Percentiles rank a stretch among this genome's conserved stretches.
Conservation (phyloP, 2,888 invertebrate species). For the Rosalia funebris region DNA sequence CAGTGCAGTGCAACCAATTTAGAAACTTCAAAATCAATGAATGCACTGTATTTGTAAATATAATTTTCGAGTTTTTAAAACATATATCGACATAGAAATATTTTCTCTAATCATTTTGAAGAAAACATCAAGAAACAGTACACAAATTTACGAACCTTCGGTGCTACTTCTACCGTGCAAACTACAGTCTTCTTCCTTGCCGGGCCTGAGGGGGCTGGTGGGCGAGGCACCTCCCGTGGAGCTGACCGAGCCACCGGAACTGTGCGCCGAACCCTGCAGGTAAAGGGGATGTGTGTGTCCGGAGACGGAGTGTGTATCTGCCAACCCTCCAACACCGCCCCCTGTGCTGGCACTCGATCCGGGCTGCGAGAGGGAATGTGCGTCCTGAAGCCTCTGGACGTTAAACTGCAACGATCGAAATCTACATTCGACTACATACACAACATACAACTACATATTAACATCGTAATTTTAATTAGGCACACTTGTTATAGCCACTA, state of each 20-base stretch:
- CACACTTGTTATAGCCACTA: too few relatives aligned
- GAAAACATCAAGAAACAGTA: too few relatives aligned
- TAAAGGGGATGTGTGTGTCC: constrained; percentile 57
- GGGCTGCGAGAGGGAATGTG: constrained; percentile 60
- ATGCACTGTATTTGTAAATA: too few relatives aligned
- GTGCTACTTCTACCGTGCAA: constrained; percentile 71
- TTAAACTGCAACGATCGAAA: constrained; percentile 61
- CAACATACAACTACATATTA: too few relatives aligned
- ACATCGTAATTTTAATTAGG: too few relatives aligned
- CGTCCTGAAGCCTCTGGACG: constrained; percentile 64
- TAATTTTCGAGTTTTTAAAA: too few relatives aligned
- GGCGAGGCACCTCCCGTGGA: constrained; percentile 64
- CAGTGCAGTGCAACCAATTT: too few relatives aligned
- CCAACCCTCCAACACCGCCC: constrained; percentile 47
- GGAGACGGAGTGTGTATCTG: constrained; percentile 47
- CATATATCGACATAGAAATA: too few relatives aligned
- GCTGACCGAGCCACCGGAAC: constrained; percentile 63
- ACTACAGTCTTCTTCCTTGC: constrained; percentile 74
- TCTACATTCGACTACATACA: too few relatives aligned
- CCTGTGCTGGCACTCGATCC: constrained; percentile 40
- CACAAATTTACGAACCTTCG: constrained; percentile 67
- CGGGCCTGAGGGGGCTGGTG: constrained; percentile 64
- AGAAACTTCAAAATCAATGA: too few relatives aligned
- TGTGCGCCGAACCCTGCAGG: constrained; percentile 60
- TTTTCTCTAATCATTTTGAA: too few relatives aligned